These are phyloP conservation scores for Anolis carolinensis DNA, from an alignment of 2,113 vertebrate species.

Conservation along the genomic window DNA sequence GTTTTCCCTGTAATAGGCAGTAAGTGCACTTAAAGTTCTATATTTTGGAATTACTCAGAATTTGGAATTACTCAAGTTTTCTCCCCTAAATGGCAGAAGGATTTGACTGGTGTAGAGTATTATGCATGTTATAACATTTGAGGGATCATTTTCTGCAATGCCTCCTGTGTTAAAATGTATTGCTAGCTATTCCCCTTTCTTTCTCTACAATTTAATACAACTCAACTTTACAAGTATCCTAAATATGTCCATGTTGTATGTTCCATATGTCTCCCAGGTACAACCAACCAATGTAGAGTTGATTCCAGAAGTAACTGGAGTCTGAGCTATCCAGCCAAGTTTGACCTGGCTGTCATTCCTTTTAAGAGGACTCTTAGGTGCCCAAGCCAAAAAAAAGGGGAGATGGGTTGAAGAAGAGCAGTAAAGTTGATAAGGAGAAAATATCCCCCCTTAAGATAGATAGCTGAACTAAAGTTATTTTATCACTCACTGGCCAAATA, in stretches of 20 bases:
- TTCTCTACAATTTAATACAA: not conserved
- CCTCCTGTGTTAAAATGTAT: not conserved
- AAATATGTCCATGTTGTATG: not conserved
- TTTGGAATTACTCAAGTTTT: no score
- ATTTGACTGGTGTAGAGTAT: no score
- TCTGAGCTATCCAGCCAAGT: constrained; percentile 5
- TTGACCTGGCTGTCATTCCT: constrained; percentile 1
- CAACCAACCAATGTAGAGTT: not conserved
- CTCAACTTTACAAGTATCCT: not conserved
- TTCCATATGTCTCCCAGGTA: no score
- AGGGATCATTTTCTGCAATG: not conserved
- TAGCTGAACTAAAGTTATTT: constrained; percentile 51
- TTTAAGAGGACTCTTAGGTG: constrained; percentile 37
- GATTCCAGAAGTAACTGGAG: not conserved
- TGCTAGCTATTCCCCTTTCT: not conserved
- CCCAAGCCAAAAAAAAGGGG: constrained; percentile 28
- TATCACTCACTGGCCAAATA: constrained; percentile 52
- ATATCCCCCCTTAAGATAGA: constrained; percentile 58
- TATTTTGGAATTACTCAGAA: no score
- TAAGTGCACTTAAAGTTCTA: no score
- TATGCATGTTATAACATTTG: no score
- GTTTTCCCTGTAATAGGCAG: no score
- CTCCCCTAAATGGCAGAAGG: no score
- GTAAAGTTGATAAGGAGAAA: constrained; percentile 43
- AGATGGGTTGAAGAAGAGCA: constrained; percentile 42